Evolutionary conservation across 2,888 invertebrate genomes (phyloP).

Genomic region (Trissonchulus latispiculum): DNA sequence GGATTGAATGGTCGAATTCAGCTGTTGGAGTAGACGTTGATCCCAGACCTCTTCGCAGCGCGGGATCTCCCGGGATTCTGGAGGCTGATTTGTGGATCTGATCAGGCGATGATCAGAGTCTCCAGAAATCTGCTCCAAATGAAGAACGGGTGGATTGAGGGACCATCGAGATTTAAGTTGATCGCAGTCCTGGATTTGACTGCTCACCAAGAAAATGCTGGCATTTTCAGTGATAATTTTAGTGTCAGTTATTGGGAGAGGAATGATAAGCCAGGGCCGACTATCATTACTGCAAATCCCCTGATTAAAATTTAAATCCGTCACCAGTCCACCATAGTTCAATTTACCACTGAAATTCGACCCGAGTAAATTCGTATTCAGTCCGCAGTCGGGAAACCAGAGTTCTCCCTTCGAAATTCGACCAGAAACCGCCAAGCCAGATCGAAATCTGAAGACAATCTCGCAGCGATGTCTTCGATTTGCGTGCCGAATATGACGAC

Average conservation of each 20-base stretch:
- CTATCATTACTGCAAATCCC: not conserved
- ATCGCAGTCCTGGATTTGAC: not conserved
- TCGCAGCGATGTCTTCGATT: not conserved
- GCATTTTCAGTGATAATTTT: not conserved
- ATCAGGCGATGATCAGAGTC: not conserved
- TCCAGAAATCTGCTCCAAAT: not conserved
- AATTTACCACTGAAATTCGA: no score
- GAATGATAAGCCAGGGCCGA: not conserved
- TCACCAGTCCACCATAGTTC: no score
- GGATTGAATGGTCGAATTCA: not conserved
- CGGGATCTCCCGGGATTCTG: not conserved
- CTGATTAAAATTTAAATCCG: not conserved
- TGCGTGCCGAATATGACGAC: no score
- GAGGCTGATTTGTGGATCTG: not conserved
- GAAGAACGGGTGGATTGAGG: not conserved
- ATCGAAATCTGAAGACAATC: not conserved
- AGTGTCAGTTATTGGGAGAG: not conserved
- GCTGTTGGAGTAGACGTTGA: not conserved
- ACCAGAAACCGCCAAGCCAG: not conserved
- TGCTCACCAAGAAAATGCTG: not conserved
- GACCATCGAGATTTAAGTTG: not conserved
- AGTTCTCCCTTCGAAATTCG: not conserved
- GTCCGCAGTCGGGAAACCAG: not conserved
- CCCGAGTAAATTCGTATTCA: not conserved
- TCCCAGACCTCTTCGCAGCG: slow-evolving; percentile 20